Evolutionary conservation across 2,888 invertebrate species (phyloP), one percentile per base, ranked within the genome.

Genomic region (Leucozona laternaria): DNA sequence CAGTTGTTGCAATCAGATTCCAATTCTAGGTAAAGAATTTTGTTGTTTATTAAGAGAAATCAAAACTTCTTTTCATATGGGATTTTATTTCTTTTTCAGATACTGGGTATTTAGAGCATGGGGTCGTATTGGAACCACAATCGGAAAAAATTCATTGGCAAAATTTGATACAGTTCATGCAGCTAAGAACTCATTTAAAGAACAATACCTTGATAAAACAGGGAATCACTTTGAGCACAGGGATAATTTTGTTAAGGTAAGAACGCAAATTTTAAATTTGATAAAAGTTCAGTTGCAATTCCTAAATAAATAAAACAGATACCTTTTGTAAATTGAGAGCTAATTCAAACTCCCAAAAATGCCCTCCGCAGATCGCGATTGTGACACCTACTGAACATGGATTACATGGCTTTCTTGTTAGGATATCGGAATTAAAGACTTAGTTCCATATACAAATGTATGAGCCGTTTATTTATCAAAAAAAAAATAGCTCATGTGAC

Each of bases 71-170:
- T 40, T 20, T 48, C 5, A 50, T 43, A n/a, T 25, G 15, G 6
- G 4, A 28, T 11, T 11, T 28, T 43, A 3, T 28, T 45, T 15
- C 34, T 17, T 60, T 86, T 88, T 4, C 80, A 95, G 95, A 84
- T 96, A 94, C 92, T 97, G 96, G 95, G 90, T 98, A 31, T 98
- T 97, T 93, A 95, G 98, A 17, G 94, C 98, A 0, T 99, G 99
- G 99, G 99, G 99, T 13, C 95, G 99, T 79, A 98, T 99, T 88
- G 99, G 99, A 5, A 99, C 99, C 0, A 96, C 96, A 0, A 97
- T 98, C 89, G 99, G 99, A 6, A 95, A 95, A 17, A 94, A 92
- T 31, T 96, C 96, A 90, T 88, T 95, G 2, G 95, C 96, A 34
- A 88, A 91, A 0, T 93, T 93, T 89, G 28, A 68, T 0, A 91